These are phyloP conservation scores for Archips xylosteana DNA, from an alignment of 2,888 invertebrate genomes.

Conservation along the genomic window DNA sequence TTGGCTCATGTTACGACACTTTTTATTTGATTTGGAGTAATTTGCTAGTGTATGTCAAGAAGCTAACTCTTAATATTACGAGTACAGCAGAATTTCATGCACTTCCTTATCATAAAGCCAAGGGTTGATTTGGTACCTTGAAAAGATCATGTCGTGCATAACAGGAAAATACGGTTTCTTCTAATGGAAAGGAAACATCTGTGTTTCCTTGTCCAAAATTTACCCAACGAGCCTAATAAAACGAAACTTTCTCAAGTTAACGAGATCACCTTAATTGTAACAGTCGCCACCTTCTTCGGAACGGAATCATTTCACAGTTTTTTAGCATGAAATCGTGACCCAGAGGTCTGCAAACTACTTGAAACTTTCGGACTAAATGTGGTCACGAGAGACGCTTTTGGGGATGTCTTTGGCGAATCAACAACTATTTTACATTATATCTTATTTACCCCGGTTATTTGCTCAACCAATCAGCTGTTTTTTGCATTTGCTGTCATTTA, in stretches of 20 bases:
- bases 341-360: not conserved
- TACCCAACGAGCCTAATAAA: not conserved
- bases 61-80: not conserved
- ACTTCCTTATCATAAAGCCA: not conserved
- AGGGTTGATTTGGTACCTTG: not conserved
- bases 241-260: not conserved
- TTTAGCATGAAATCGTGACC: not conserved
- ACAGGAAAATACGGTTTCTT: not conserved
- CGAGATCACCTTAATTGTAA: slow-evolving; percentile 1
- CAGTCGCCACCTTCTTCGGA: not conserved
- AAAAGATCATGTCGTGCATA: not conserved
- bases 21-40: not conserved
- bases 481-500: too few relatives aligned
- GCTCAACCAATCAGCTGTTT: too few relatives aligned
- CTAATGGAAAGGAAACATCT: not conserved
- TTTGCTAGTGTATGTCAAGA: not conserved
- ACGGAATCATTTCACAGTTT: not conserved
- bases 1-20: not conserved
- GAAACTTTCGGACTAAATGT: not conserved
- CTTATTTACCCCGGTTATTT: too few relatives aligned
- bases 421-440: too few relatives aligned
- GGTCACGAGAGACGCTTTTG: not conserved
- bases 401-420: not conserved
- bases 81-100: not conserved
- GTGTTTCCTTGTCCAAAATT: not conserved